A percentile compares a stretch with the other conserved stretches of the same genome.
Evolutionary conservation across 2,797 vertebrate species (phyloP).

Genomic region (Acanthurus tractus): DNA sequence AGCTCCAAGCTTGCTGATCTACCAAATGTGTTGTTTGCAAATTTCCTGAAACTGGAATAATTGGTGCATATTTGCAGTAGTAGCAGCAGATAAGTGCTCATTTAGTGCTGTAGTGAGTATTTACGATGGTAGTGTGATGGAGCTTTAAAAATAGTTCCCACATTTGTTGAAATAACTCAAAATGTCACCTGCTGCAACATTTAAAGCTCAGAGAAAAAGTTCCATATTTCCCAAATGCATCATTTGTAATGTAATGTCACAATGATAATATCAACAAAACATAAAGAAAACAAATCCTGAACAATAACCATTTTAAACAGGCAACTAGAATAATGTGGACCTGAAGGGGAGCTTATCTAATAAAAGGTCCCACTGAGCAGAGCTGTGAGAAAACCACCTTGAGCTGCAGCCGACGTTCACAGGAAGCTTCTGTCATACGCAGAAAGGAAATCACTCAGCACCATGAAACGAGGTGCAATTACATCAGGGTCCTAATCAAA

Average conservation of each 20-base stretch:
- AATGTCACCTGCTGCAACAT: background rate
- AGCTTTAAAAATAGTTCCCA: too few relatives aligned
- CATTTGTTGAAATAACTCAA: background rate
- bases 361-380: constrained; percentile 41
- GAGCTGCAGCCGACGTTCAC: constrained; percentile 42
- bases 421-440: constrained; percentile 32
- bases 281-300: constrained; percentile 7
- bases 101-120: background rate
- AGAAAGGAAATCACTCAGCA: constrained; percentile 44
- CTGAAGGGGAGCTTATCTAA: constrained; percentile 1
- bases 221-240: background rate
- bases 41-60: background rate
- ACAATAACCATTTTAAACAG: constrained; percentile 20
- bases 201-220: background rate
- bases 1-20: background rate
- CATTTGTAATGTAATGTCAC: background rate
- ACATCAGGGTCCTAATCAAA: constrained; percentile 56
- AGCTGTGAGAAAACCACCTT: constrained; percentile 36
- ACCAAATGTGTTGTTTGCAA: background rate
- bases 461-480: constrained; percentile 41
- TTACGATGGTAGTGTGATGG: background rate
- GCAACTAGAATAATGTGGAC: background rate
- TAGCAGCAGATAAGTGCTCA: background rate
- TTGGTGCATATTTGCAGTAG: background rate
- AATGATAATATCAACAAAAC: background rate